A percentile compares a stretch with the other conserved stretches of the same genome.
phyloP scores from a whole-genome alignment of 2,113 vertebrate species.

The Tupaia chinensis region DNA sequence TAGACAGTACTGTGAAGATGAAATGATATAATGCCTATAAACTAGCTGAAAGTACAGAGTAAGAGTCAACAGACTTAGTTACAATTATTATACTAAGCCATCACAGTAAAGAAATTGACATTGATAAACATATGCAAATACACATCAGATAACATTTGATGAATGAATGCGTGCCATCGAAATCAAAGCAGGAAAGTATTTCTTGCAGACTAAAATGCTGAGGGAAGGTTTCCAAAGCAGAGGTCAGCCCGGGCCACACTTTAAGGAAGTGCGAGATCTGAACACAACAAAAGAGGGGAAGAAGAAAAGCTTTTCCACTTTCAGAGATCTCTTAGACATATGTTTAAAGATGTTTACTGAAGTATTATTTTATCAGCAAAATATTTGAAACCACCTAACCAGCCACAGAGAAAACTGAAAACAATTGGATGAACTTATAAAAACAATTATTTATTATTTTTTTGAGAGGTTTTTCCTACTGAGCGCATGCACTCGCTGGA shows the following conservation, averaged over 20 bases:
- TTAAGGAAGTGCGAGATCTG: not conserved
- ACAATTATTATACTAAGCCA: not conserved
- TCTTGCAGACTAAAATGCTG: not conserved
- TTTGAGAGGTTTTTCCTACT: no score
- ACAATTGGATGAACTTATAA: not conserved
- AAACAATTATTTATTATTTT: not conserved
- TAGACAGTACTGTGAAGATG: not conserved
- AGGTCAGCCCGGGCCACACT: not conserved
- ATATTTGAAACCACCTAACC: not conserved
- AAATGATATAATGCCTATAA: not conserved
- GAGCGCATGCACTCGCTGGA: no score
- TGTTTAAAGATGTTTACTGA: not conserved
- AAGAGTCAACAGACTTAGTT: not conserved
- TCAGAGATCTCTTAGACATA: not conserved
- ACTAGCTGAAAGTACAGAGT: not conserved
- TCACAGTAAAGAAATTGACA: conserved; percentile 2
- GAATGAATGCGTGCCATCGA: not conserved
- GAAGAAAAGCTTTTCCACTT: not conserved
- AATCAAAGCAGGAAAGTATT: not conserved
- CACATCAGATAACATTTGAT: not conserved
- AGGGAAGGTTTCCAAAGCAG: not conserved
- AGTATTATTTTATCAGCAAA: conserved; percentile 30
- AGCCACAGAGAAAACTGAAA: conserved; percentile 10
- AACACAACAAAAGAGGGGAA: not conserved
- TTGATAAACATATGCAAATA: not conserved